phyloP scores from a whole-genome alignment of 2,113 vertebrate genomes.

The Crocuta crocuta region DNA sequence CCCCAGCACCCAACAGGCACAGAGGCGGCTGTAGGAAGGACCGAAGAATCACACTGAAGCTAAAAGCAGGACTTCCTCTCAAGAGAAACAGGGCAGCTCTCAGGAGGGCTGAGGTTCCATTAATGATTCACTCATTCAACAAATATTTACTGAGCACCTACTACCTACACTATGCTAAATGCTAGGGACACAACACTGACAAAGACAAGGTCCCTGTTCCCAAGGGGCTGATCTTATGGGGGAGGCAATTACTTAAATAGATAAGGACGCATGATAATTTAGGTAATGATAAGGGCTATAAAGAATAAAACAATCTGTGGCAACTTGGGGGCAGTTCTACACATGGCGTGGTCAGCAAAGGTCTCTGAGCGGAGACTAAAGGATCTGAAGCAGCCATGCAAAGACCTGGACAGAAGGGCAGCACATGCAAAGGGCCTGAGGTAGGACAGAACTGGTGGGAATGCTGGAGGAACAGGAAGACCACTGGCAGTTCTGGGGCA shows the following conservation, averaged over 20 bases:
- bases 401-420: not conserved
- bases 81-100: not conserved
- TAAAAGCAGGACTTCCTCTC: constrained; percentile 21
- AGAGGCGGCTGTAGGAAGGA: not conserved
- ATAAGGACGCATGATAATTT: not conserved
- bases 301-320: not conserved
- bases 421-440: not conserved
- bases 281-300: not conserved
- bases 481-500: not conserved
- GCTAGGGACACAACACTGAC: not conserved
- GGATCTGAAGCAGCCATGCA: not conserved
- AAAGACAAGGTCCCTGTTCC: not conserved
- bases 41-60: not conserved
- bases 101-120: not conserved
- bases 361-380: not conserved
- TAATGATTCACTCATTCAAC: constrained; percentile 57
- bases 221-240: not conserved
- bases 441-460: not conserved
- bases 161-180: not conserved
- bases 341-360: not conserved
- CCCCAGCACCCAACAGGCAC: not conserved
- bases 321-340: not conserved
- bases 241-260: not conserved
- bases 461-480: not conserved
- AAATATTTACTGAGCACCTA: constrained; percentile 62